Evolutionary conservation across 1,140 invertebrate species (phyloP), one percentile per base, ranked within the genome.

Genomic region (Gonatopus flavifemur): DNA sequence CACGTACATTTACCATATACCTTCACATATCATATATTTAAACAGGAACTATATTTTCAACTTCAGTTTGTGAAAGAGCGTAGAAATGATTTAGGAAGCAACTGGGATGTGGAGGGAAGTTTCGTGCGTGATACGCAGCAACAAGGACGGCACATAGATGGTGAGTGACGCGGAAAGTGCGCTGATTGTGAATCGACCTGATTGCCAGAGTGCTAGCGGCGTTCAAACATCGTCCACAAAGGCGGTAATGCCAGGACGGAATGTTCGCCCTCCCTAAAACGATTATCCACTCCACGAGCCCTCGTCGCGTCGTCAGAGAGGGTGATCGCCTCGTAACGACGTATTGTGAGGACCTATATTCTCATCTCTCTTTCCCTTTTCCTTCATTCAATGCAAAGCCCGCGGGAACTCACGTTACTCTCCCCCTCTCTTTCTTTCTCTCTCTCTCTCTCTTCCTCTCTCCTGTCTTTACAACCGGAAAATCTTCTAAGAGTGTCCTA

Each of bases 211-310:
- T 69, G 68, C 62, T 67, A 63, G 59, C 57, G 67, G 62, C 67
- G 70, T 66, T 74, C 67, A 71, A 74, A 71, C 71, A 74, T 67
- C 67, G 62, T 55, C 64, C 71, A 74, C 71, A 74, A 74, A 74
- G 64, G 70, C 69, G 64, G 64, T 72, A 74, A 72, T 74, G 65
- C 69, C 52, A 49, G 55, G 55, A 43, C 52, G 52, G 51, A 54
- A 52, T 54, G 28, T 50, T 33, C 62, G 61, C 60, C 71, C 67
- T 68, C 59, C 70, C 69, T 71, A 72, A 72, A 72, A 74, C 71
- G 71, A 74, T 74, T 74, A 72, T 74, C 71, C 67, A 74, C 71
- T 74, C 66, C 67, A 59, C 61, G 55, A 62, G 68, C 63, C 65
- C 63, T 69, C 60, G 62, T 57, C n/a, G n/a, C n/a, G n/a, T n/a